Base-by-base conservation (phyloP, 1,140 invertebrate genomes). In the Polyergus mexicanus region DNA sequence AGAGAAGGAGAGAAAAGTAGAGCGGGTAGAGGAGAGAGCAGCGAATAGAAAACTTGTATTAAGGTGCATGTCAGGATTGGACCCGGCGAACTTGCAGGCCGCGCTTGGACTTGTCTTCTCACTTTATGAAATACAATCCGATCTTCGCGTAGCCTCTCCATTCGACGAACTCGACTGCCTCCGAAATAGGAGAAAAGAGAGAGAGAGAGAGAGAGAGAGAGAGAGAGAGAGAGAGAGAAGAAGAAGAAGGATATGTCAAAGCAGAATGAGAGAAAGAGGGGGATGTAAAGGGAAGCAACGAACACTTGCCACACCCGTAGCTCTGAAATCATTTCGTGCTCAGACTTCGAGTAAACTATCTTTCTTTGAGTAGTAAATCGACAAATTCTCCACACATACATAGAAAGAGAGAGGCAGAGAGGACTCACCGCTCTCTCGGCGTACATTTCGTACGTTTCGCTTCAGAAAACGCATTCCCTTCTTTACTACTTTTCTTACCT, bases 91-190 rank as follows among this genome's bases (percentile, higher is more conserved):
- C 69, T 88, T 90, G 38, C 78, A 51, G 22, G 51, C 11, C 32
- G 71, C 47, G 28, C 84, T 84, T 84, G 86, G 90, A 90, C 86
- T 90, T 90, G 89, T 84, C 78, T 90, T 88, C 84, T 90, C 89
- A 76, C 89, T 90, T 90, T 90, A 90, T 90, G 84, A 90, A 88
- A 90, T 90, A 90, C 89, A 90, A 86, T 35, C 83, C 77, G 38
- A 84, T 89, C 85, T 90, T 86, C 86, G 76, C 41, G 60, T 38
- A 81, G 38, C 38, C 72, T 84, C 68, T 88, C 72, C 54, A 74
- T 69, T 81, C 76, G 84, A 69, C 68, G 38, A 89, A 86, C 87
- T 89, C 58, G 85, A 71, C 76, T 75, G 56, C 68, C 71, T 81
- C 6, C 35, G 35, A 56, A 65, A 11, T 41, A 13, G 54, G n/a